phyloP scores from a whole-genome alignment of 2,113 vertebrate genomes.

The Cephalopterus ornatus region DNA sequence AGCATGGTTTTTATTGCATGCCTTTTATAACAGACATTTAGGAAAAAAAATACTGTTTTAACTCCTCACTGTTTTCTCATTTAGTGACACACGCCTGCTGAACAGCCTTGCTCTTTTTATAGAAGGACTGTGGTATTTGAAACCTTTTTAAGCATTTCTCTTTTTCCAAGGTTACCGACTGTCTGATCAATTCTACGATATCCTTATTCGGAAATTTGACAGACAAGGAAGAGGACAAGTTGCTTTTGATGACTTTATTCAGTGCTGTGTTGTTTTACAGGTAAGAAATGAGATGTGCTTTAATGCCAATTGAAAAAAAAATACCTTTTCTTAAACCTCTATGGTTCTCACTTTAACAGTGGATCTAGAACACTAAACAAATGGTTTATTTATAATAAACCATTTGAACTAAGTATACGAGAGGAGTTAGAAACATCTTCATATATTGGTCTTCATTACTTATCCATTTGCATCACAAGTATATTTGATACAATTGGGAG shows the following conservation, averaged over 20 bases:
- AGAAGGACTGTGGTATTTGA: background rate
- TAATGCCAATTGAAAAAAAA: background rate
- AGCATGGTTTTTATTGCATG: background rate
- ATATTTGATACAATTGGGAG: background rate
- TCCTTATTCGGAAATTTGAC: constrained; percentile 96
- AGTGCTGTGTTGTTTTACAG: constrained; percentile 97
- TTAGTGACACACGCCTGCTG: background rate
- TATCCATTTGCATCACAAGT: background rate
- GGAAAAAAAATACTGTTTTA: background rate
- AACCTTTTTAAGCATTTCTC: constrained; percentile 5
- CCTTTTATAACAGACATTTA: background rate
- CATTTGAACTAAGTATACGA: background rate
- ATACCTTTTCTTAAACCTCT: background rate
- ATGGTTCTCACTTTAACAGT: background rate
- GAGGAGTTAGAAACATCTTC: background rate
- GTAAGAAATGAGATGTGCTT: constrained; percentile 68
- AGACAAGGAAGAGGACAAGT: constrained; percentile 94
- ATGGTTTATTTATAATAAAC: background rate
- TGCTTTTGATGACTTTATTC: constrained; percentile 98
- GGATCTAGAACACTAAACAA: background rate
- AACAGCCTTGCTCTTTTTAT: background rate
- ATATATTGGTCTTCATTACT: background rate
- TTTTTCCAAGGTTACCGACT: constrained; percentile 87
- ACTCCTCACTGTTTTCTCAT: background rate
- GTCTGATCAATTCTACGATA: constrained; percentile 94